A percentile compares a stretch with the other conserved stretches of the same genome.
Conservation (phyloP, 2,113 vertebrate genomes). For the Pseudorasbora parva region DNA sequence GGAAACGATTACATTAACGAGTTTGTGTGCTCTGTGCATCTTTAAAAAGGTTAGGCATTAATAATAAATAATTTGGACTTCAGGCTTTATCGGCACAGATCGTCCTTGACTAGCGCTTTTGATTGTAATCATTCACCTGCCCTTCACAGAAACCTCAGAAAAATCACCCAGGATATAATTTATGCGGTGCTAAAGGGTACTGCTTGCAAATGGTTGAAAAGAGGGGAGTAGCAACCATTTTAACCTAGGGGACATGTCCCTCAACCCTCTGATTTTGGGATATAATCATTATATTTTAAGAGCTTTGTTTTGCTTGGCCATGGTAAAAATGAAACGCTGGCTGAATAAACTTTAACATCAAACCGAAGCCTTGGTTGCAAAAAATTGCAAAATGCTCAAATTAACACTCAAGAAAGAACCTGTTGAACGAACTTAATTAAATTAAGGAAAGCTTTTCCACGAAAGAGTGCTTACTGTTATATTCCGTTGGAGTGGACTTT, state of each 20-base stretch:
- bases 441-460: too few relatives aligned
- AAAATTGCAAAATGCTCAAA: not conserved
- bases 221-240: not conserved
- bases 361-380: not conserved
- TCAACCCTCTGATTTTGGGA: not conserved
- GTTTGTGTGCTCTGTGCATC: slow-evolving; percentile 47
- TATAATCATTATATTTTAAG: not conserved
- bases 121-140: slow-evolving; percentile 29
- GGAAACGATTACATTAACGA: slow-evolving; percentile 33
- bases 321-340: not conserved
- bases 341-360: not conserved
- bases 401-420: too few relatives aligned
- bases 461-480: too few relatives aligned
- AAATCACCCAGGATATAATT: slow-evolving; percentile 22
- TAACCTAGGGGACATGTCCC: not conserved
- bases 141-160: slow-evolving; percentile 32
- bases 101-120: slow-evolving; percentile 21
- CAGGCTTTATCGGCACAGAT: not conserved
- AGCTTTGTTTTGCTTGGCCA: not conserved
- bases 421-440: too few relatives aligned
- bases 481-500: too few relatives aligned
- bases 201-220: slow-evolving; percentile 10
- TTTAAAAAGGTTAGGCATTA: slow-evolving; percentile 51
- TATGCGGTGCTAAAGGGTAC: not conserved
- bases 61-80: slow-evolving; percentile 45